These are phyloP conservation scores for Botia almorhae DNA, from an alignment of 2,797 vertebrate species.

Conservation along the genomic window DNA sequence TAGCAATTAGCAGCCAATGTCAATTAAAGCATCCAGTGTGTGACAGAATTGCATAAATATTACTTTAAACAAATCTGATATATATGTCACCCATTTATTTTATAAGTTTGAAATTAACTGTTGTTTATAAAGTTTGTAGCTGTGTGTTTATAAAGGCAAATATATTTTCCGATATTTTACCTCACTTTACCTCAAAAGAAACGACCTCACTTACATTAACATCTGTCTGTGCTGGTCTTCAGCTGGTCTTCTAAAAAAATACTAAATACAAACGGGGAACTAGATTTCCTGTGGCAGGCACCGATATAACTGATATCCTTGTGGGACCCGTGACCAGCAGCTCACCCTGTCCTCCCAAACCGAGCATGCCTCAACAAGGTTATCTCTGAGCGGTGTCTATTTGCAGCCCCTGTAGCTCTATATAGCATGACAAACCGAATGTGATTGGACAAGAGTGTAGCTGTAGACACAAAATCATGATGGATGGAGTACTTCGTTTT, in stretches of 20 bases:
- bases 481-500: background rate
- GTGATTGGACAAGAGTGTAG: constrained; percentile 2
- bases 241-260: background rate
- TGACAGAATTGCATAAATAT: too few species aligned
- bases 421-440: background rate
- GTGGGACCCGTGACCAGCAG: background rate
- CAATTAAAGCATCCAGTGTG: constrained; percentile 9
- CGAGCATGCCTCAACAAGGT: constrained; percentile 2
- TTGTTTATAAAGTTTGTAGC: background rate
- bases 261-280: background rate
- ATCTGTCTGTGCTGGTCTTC: background rate
- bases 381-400: constrained; percentile 3
- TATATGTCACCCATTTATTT: too few species aligned
- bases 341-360: constrained; percentile 8
- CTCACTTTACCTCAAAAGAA: background rate
- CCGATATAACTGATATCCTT: constrained; percentile 17
- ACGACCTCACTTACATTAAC: background rate
- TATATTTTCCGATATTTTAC: background rate
- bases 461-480: constrained; percentile 23
- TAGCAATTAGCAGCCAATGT: background rate
- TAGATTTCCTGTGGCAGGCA: background rate
- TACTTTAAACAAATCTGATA: too few species aligned
- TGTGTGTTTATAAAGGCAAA: background rate
- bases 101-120: background rate
- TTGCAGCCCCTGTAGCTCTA: background rate